Evolutionary conservation across 2,113 vertebrate genomes (phyloP), one percentile per base, ranked within the genome.

Genomic region (Paramisgurnus dabryanus): DNA sequence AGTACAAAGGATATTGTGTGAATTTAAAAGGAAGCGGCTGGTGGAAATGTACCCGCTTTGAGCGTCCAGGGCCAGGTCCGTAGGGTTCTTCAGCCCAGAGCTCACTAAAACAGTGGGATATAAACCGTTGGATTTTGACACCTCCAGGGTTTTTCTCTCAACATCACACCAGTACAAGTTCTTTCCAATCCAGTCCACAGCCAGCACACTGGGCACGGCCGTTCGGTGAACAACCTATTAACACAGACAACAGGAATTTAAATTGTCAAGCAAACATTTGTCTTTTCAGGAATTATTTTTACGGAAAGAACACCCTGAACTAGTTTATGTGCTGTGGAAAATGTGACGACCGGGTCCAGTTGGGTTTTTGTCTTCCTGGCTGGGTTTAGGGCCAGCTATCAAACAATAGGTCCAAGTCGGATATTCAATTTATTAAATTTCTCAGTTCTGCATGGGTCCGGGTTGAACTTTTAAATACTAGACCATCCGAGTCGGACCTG

Each of bases 81-180:
- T 95, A 27, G 96, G 96, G 85, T 94, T 97, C 87, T 95, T 96
- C 78, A 99, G 92, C 27, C 91, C 91, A 79, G 96, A 95, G 87
- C 88, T 96, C 84, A 99, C 94, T 17, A 99, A 93, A 65, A 97
- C 88, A 0, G 96, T 97, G 3, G 96, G 96, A 78, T 98, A 99
- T 6, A 99, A 94, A 63, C 98, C 98, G 12, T 92, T 98, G 73
- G 97, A 94, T 91, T 98, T 98, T 34, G 98, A 98, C 18, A 99
- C 97, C 90, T 99, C 97, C 84, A 99, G 93, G n/a, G 95, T 95
- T 89, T 96, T 95, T 89, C 94, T 98, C 83, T 98, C 96, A 4
- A 93, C 92, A 57, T 98, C 98, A 87, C 96, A 97, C 98, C 97
- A 99, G 82, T 99, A 99, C 55, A 99, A 94, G 84, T 99, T 99